Conservation (phyloP, 2,797 vertebrate species). For the Sciurus vulgaris region DNA sequence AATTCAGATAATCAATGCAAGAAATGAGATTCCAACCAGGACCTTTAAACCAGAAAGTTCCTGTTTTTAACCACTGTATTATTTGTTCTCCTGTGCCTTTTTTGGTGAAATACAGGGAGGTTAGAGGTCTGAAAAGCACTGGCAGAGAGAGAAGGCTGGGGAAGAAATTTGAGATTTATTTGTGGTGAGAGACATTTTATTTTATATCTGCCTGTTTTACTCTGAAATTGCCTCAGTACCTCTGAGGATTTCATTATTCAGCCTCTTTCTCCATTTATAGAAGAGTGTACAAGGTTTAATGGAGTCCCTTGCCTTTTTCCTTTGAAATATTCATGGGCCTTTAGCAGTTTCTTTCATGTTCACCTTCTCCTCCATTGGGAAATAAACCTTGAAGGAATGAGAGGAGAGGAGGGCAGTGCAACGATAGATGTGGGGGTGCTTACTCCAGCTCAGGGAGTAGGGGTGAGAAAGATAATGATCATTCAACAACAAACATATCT, state of each 20-base stretch:
- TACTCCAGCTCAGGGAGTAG: background rate
- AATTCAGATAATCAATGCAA: background rate
- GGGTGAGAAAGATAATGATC: background rate
- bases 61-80: background rate
- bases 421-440: background rate
- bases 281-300: slow-evolving; percentile 84
- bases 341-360: slow-evolving; percentile 85
- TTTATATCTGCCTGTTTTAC: slow-evolving; percentile 64
- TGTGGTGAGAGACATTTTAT: slow-evolving; percentile 47
- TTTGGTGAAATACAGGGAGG: background rate
- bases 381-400: slow-evolving; percentile 60
- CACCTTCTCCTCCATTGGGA: slow-evolving; percentile 84
- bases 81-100: background rate
- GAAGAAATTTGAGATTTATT: background rate
- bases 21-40: background rate
- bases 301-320: slow-evolving; percentile 86
- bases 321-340: slow-evolving; percentile 89
- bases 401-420: slow-evolving; percentile 42
- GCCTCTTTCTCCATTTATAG: slow-evolving; percentile 82
- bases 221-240: slow-evolving; percentile 69
- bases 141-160: background rate
- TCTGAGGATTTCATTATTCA: slow-evolving; percentile 80
- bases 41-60: background rate
- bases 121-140: background rate
- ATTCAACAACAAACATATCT: background rate